These are phyloP conservation scores for Nymphalis polychloros DNA, from an alignment of 2,888 invertebrate genomes.

Conservation along the genomic window DNA sequence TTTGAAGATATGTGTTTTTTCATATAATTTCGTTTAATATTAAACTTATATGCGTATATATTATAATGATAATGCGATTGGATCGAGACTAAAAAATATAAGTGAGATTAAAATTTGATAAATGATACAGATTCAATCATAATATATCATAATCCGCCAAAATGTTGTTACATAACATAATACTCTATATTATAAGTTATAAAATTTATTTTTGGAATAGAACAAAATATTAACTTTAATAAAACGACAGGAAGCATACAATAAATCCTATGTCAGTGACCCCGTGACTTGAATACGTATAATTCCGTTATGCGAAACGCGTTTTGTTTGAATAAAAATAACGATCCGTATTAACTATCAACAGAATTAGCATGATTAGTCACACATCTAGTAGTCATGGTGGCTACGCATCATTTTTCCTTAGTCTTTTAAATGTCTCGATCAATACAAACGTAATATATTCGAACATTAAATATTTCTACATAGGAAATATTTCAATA, in stretches of 20 bases:
- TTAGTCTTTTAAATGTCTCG: background rate
- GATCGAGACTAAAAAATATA: too few species aligned
- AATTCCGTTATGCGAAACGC: constrained; percentile 59
- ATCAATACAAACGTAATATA: background rate
- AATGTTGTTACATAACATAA: background rate
- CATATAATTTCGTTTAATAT: too few species aligned
- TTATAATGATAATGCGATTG: too few species aligned
- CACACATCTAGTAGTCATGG: constrained; percentile 17
- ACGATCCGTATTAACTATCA: constrained; percentile 38
- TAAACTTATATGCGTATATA: too few species aligned
- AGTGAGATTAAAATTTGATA: background rate
- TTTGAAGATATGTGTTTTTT: too few species aligned
- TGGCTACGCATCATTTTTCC: background rate
- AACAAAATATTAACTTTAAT: constrained; percentile 59
- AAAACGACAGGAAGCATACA: constrained; percentile 69
- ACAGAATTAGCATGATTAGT: constrained; percentile 35
- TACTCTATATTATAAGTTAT: constrained; percentile 1
- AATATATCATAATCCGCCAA: background rate
- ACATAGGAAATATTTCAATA: background rate
- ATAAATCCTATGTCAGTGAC: constrained; percentile 74
- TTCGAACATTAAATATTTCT: background rate
- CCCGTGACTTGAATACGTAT: constrained; percentile 67
- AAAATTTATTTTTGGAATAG: constrained; percentile 8
- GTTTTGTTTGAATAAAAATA: constrained; percentile 49
- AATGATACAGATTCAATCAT: background rate